Conservation (phyloP, 2,113 vertebrate species). For the Dendropsophus ebraccatus region DNA sequence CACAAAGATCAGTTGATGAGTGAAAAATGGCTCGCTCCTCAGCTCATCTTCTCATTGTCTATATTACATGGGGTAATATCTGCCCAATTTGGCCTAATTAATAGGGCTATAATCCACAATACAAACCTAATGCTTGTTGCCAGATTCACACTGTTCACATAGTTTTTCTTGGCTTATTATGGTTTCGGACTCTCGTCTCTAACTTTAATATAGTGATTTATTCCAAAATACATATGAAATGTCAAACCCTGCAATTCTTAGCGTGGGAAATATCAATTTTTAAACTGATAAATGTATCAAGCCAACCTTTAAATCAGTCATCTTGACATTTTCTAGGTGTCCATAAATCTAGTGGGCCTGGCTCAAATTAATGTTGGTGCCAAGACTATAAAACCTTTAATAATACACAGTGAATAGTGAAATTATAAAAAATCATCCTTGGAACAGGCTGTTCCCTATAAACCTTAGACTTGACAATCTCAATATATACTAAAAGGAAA, state of each 20-base stretch:
- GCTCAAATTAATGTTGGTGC: neutral
- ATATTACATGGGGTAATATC: no score
- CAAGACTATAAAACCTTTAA: neutral
- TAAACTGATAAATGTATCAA: slow-evolving; percentile 2
- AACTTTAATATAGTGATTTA: neutral
- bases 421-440: slow-evolving; percentile 1
- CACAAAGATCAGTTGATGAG: no score
- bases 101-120: no score
- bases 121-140: neutral
- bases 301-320: slow-evolving; percentile 33
- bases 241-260: neutral
- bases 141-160: neutral
- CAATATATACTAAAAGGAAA: neutral
- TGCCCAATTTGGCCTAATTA: no score
- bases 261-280: neutral
- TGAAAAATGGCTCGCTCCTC: no score
- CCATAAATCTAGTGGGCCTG: slow-evolving; percentile 5
- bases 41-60: no score
- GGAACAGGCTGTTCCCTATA: neutral
- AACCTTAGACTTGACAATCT: neutral
- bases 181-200: neutral
- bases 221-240: neutral
- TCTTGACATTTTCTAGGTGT: slow-evolving; percentile 27
- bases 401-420: neutral
- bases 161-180: neutral